Percentiles rank a stretch among this genome's conserved stretches.
Evolutionary conservation across 2,888 invertebrate genomes (phyloP).

Genomic region (Ametastegia equiseti): DNA sequence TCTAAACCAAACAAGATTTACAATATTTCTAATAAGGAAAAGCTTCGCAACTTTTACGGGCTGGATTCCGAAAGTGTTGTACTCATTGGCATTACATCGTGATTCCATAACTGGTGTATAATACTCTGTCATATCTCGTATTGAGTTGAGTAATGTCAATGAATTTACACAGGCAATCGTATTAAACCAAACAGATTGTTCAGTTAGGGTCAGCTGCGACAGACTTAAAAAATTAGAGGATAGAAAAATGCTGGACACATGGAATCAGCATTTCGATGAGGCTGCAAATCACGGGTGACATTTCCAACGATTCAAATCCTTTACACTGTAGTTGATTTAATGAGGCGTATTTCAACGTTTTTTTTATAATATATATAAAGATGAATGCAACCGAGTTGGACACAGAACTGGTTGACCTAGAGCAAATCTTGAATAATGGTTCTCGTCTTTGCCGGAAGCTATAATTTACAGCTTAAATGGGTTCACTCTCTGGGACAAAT

Average conservation of each 20-base stretch:
- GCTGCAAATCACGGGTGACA: slow-evolving; percentile 11
- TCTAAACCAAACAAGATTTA: slow-evolving; percentile 27
- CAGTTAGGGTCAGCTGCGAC: not conserved
- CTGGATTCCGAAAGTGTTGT: not conserved
- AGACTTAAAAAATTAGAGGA: not conserved
- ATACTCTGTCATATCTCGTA: not conserved
- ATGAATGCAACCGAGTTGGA: not conserved
- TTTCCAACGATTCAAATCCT: not conserved
- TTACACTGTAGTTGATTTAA: not conserved
- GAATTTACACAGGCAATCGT: not conserved
- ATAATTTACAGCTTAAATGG: not conserved
- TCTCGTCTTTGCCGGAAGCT: not conserved
- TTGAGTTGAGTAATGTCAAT: not conserved
- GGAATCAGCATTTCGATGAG: not conserved
- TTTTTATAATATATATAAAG: not conserved
- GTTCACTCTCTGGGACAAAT: not conserved
- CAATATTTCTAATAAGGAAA: not conserved
- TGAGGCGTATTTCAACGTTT: slow-evolving; percentile 13
- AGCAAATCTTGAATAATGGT: not conserved
- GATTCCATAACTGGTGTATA: not conserved
- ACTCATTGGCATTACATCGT: not conserved
- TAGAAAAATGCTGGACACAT: not conserved
- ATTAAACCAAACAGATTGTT: not conserved
- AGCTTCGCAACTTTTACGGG: not conserved
- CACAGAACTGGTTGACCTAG: not conserved